Conservation (phyloP, 2,113 vertebrate genomes). For the Pteropus alecto region DNA sequence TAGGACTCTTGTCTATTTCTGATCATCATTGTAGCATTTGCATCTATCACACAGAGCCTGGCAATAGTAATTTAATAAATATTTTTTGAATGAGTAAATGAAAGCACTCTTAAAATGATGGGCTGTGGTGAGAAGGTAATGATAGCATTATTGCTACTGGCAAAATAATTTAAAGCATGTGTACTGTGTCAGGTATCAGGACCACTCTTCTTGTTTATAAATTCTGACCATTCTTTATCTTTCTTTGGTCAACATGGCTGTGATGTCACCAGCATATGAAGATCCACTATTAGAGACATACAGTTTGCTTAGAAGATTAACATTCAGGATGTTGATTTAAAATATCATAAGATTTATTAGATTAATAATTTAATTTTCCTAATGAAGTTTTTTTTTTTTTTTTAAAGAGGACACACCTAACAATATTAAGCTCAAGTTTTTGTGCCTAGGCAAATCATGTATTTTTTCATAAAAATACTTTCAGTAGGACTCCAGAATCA, state of each 20-base stretch:
- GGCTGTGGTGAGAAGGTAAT: background rate
- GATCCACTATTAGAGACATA: background rate
- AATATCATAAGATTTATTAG: background rate
- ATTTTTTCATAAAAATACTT: background rate
- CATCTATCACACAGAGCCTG: background rate
- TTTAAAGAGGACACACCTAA: background rate
- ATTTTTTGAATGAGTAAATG: background rate
- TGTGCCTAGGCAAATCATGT: background rate
- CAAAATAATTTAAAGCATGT: background rate
- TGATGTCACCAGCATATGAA: background rate
- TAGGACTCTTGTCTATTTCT: background rate
- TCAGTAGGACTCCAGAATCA: background rate
- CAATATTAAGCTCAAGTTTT: constrained; percentile 3
- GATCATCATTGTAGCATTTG: background rate
- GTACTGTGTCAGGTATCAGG: background rate
- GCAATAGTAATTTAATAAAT: background rate
- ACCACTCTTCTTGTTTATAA: background rate
- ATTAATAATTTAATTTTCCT: background rate
- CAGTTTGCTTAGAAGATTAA: background rate
- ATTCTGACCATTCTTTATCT: background rate
- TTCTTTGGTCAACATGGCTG: background rate
- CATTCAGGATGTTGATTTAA: background rate
- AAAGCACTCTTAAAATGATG: background rate
- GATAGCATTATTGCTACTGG: background rate
- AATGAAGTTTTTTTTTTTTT: constrained; percentile 35